A percentile compares a stretch with the other conserved stretches of the same genome.
Evolutionary conservation across 2,797 vertebrate genomes (phyloP).

Genomic region (Gymnopithys bicolor): DNA sequence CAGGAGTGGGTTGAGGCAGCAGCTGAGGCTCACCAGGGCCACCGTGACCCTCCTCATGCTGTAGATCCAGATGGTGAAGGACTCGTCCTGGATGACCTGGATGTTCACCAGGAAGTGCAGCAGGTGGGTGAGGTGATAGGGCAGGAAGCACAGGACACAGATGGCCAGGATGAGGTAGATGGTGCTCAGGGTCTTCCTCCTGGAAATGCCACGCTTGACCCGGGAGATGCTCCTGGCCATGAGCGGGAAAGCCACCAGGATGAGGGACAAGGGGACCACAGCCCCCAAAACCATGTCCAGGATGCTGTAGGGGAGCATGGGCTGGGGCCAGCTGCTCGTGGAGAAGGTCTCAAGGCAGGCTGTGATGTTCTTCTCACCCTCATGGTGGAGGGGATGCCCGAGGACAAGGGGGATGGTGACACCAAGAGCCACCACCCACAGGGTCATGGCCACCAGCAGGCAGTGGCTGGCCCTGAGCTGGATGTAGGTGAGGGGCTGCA

Average conservation of each 20-base stretch:
- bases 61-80: conserved; percentile 42
- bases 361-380: fast-evolving
- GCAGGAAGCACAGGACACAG: conserved; percentile 85
- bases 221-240: conserved; percentile 66
- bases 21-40: conserved; percentile 83
- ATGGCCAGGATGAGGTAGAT: conserved; percentile 80
- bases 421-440: conserved; percentile 68
- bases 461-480: conserved; percentile 43
- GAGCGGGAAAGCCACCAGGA: conserved; percentile 79
- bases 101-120: conserved; percentile 76
- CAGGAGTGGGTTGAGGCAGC: conserved; percentile 85
- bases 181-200: conserved; percentile 72
- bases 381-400: conserved; percentile 70
- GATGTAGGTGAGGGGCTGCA: conserved; percentile 81
- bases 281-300: conserved; percentile 79
- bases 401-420: conserved; percentile 69
- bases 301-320: conserved; percentile 64
- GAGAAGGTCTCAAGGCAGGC: conserved; percentile 83
- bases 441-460: background rate
- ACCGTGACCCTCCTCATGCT: conserved; percentile 76
- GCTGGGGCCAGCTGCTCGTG: conserved; percentile 58
- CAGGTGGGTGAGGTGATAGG: conserved; percentile 81
- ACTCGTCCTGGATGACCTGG: conserved; percentile 45
- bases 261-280: conserved; percentile 76
- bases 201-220: conserved; percentile 44